Base-by-base conservation (phyloP, 2,888 invertebrate species). In the Athalia cordata region DNA sequence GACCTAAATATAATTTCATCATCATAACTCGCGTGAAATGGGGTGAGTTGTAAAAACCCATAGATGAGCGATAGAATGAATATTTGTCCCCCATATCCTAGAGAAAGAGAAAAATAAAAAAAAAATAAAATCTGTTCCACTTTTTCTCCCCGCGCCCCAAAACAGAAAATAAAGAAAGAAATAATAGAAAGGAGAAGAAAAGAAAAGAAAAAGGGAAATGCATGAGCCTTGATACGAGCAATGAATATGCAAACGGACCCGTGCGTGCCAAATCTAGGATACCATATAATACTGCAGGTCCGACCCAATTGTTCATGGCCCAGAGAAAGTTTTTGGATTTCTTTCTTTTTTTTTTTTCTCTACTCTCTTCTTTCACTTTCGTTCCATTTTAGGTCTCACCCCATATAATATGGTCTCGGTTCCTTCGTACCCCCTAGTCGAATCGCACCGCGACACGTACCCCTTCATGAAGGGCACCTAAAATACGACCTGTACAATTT, bases 221-320 rank as follows among this genome's bases (percentile, higher is more conserved):
- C 8, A 66, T 45, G 45, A 45, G 59, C 59, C 72, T 15, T 52
- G 72, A 72, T 72, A 72, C 72, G 72, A 59, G 59, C 72, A 72
- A 72, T 72, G 72, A 72, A 72, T 72, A 72, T 72, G 72, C 72
- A 72, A 72, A 72, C 72, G 11, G 57, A 47, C 72, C 59, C 72
- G 72, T 72, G 59, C 72, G 72, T 72, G 72, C 72, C 72, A 72
- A 72, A 72, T 72, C 72, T 52, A 59, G 72, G 72, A 72, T 72
- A 47, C 29, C 29, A 29, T 29, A 29, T 29, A 29, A 29, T 29
- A 29, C 29, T 68, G 55, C 59, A 72, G 72, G 72, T 72, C 72
- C 52, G 59, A 72, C 57, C 72, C 72, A 59, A 72, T 72, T 72
- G 72, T 72, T 72, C 47, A 59, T 9, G 72, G 5, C 57, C 8